Base-by-base conservation (phyloP, 1,140 invertebrate genomes). In the Heterodera carotae region DNA sequence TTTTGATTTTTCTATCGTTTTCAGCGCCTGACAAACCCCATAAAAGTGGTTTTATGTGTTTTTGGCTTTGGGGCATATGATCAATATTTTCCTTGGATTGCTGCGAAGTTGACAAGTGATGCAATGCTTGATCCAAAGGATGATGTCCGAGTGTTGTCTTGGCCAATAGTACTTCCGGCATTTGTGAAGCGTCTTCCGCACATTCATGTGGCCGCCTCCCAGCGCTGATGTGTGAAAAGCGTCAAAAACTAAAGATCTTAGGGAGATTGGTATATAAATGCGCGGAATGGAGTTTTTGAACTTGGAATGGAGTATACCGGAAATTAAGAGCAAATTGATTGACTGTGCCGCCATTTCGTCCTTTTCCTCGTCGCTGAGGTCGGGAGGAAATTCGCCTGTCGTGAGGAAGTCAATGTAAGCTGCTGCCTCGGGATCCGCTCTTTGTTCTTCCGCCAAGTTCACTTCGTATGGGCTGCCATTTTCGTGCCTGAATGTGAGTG, bases 141-240 rank as follows among this genome's bases (percentile, higher is more conserved):
- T 36, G 25, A 76, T 36, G 39, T 76, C 62, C 10, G 7, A 3
- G n/a, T 34, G 33, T 53, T 56, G 53, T 29, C 22, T 56, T 36
- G 60, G 60, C 75, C 75, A 76, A 53, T 22, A 76, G n/a, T 76
- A 76, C n/a, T 22, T 34, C 18, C 75, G 22, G 27, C 64, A 75
- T 74, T 76, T 76, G 27, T 29, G 7, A 3, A 76, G 60, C 10
- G 75, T 76, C 29, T 76, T 76, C 22, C 39, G 18, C 18, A 33
- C 27, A 33, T 34, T 76, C 34, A 69, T 48, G 31, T 76, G 75
- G 6, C 75, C 75, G 12, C 75, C 75, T 10, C 75, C 75, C 59
- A 76, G 8, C 0, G 67, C 22, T 8, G 67, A 69, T 7, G 22
- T 69, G 2, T 69, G 67, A 31, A 69, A 69, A n/a, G 67, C 22